phyloP scores from a whole-genome alignment of 2,113 vertebrate species.

The Romanogobio albipinnatus region DNA sequence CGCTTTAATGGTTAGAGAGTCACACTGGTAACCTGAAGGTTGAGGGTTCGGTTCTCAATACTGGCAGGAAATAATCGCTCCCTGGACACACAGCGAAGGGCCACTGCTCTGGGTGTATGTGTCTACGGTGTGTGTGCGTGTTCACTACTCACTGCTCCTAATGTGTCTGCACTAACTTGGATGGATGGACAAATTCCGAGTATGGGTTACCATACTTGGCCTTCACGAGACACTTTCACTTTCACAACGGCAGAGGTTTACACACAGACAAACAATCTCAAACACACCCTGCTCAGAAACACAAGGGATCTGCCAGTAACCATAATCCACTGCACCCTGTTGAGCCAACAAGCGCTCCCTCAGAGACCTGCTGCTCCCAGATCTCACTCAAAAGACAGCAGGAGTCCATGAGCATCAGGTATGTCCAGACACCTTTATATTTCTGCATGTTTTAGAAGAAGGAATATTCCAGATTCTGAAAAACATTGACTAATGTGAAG shows the following conservation, averaged over 20 bases:
- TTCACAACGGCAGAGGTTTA: not conserved
- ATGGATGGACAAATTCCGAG: too few relatives aligned
- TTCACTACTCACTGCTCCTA: too few relatives aligned
- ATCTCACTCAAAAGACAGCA: not conserved
- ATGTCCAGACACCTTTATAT: not conserved
- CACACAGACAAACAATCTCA: not conserved
- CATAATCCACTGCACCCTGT: constrained; percentile 4
- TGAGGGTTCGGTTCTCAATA: too few relatives aligned
- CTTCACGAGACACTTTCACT: too few relatives aligned
- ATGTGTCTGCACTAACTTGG: too few relatives aligned
- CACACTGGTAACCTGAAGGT: too few relatives aligned
- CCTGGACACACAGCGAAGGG: too few relatives aligned
- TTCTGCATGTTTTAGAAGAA: not conserved
- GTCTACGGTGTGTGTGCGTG: too few relatives aligned
- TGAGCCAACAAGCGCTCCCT: not conserved
- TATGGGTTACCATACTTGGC: too few relatives aligned
- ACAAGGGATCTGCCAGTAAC: constrained; percentile 8
- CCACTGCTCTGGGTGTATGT: too few relatives aligned
- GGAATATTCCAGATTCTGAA: not conserved
- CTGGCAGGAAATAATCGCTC: too few relatives aligned
- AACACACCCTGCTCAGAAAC: not conserved
- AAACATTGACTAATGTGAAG: not conserved
- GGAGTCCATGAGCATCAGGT: not conserved
- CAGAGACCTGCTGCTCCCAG: not conserved
- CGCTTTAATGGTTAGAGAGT: too few relatives aligned